Percentiles rank a stretch among this genome's conserved stretches.
Evolutionary conservation across 2,113 vertebrate species (phyloP).

Genomic region (Coptodon bakossiorum): DNA sequence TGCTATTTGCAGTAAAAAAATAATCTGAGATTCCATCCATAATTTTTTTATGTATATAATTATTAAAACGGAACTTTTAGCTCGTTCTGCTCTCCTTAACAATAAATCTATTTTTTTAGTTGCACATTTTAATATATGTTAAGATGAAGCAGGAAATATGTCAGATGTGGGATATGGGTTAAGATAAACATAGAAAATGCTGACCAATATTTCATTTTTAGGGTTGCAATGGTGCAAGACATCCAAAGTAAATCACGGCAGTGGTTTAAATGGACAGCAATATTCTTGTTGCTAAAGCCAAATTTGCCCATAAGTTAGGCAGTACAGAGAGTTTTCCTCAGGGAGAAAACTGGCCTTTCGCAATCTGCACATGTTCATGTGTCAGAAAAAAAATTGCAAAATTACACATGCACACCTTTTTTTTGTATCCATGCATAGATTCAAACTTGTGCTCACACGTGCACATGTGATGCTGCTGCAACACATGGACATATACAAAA

Average conservation of each 20-base stretch:
- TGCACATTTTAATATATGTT: background rate
- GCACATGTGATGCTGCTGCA: background rate
- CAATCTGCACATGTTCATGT: background rate
- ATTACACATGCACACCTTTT: background rate
- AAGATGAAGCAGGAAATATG: background rate
- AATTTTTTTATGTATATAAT: background rate
- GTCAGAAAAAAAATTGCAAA: background rate
- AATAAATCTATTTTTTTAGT: background rate
- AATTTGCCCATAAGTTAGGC: background rate
- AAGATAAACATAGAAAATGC: background rate
- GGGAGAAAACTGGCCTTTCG: background rate
- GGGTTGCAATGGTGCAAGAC: background rate
- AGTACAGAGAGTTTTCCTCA: background rate
- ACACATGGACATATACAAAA: background rate
- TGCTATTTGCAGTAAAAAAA: background rate
- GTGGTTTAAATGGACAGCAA: background rate
- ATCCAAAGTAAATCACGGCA: background rate
- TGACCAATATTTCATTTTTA: constrained; percentile 19
- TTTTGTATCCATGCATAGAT: background rate
- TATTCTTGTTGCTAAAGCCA: background rate
- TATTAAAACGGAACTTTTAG: rapidly evolving
- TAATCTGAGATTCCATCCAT: background rate
- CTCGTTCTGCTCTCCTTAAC: background rate
- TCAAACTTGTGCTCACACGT: background rate
- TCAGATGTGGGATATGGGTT: background rate